These are phyloP conservation scores for Papilio elwesi DNA, from an alignment of 2,888 invertebrate genomes.

Conservation along the genomic window DNA sequence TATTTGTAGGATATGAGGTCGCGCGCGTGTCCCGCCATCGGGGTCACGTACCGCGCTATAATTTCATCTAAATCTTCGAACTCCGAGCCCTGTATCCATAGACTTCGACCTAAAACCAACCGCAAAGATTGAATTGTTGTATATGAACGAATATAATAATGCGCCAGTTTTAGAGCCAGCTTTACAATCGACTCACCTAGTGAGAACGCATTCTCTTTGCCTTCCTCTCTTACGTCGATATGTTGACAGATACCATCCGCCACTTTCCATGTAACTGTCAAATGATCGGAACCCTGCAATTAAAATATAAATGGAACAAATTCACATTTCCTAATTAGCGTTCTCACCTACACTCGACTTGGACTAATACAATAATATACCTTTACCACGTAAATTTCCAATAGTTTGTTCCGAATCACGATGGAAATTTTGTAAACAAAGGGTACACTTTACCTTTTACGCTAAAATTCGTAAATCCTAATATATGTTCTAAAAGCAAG, in stretches of 20 bases:
- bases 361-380: neutral
- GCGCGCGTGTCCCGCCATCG: slow-evolving; percentile 96
- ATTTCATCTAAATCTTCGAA: slow-evolving; percentile 99
- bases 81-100: slow-evolving; percentile 96
- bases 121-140: neutral
- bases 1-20: slow-evolving; percentile 91
- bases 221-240: slow-evolving; percentile 97
- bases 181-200: slow-evolving; percentile 86
- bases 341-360: no score
- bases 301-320: neutral
- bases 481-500: no score
- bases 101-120: slow-evolving; percentile 73
- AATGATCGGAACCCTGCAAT: slow-evolving; percentile 91
- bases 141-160: neutral
- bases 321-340: no score
- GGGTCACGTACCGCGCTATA: slow-evolving; percentile 97
- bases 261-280: slow-evolving; percentile 99
- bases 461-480: no score
- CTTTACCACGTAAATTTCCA: neutral
- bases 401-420: no score
- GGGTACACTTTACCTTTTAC: no score
- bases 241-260: slow-evolving; percentile 97
- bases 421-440: no score
- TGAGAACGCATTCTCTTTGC: slow-evolving; percentile 98
- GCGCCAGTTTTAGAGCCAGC: neutral